phyloP scores from a whole-genome alignment of 2,797 vertebrate genomes.

The Morus bassanus region DNA sequence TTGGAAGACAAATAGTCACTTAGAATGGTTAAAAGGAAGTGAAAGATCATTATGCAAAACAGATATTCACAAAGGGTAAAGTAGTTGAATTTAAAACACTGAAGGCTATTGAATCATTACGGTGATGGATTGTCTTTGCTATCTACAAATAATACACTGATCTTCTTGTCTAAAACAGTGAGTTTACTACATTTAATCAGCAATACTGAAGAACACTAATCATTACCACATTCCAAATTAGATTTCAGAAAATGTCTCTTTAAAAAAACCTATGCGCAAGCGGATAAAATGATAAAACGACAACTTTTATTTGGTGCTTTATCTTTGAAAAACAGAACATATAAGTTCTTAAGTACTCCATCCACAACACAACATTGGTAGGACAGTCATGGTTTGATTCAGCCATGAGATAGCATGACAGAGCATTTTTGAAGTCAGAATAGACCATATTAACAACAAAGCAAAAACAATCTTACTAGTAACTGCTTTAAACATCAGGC shows the following conservation, averaged over 20 bases:
- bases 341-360: background rate
- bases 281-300: background rate
- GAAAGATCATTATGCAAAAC: slow-evolving; percentile 44
- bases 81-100: slow-evolving; percentile 52
- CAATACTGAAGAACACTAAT: slow-evolving; percentile 2
- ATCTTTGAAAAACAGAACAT: background rate
- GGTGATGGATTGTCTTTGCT: slow-evolving; percentile 52
- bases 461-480: background rate
- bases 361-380: background rate
- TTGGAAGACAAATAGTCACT: slow-evolving; percentile 59
- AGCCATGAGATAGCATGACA: background rate
- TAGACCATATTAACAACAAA: background rate
- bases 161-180: slow-evolving; percentile 21
- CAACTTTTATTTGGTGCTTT: background rate
- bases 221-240: background rate
- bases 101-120: slow-evolving; percentile 43
- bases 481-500: background rate
- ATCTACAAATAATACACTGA: slow-evolving; percentile 42
- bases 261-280: background rate
- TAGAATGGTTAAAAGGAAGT: slow-evolving; percentile 49
- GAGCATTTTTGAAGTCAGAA: background rate
- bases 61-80: slow-evolving; percentile 21
- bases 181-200: slow-evolving; percentile 40
- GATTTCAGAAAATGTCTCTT: background rate
- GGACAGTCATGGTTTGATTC: background rate